Evolutionary conservation across 2,113 vertebrate species (phyloP).

Genomic region (Diphyllodes magnificus): DNA sequence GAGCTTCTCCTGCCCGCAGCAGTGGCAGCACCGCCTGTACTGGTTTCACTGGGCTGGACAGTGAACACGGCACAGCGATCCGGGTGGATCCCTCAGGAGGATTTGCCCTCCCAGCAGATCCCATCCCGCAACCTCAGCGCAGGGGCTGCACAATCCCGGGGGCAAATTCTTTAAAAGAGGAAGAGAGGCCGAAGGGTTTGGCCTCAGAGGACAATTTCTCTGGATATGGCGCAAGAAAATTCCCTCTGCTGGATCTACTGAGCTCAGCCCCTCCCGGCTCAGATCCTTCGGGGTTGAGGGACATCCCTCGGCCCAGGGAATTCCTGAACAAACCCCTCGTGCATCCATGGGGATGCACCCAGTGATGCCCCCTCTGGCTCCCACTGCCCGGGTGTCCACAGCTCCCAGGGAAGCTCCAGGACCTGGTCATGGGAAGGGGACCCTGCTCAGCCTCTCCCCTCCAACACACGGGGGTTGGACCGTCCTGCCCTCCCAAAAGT

Average conservation of each 20-base stretch:
- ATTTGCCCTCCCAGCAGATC: background rate
- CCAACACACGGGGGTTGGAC: accelerated
- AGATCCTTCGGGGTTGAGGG: accelerated
- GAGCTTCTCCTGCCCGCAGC: background rate
- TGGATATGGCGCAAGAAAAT: background rate
- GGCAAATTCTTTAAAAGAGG: background rate
- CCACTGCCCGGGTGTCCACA: background rate
- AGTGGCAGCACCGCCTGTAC: background rate
- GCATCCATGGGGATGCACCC: background rate
- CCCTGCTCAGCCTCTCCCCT: background rate
- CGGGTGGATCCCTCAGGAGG: accelerated
- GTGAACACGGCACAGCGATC: background rate
- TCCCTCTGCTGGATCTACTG: accelerated
- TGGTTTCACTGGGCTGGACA: background rate
- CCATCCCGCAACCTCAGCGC: background rate
- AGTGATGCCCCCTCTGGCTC: accelerated
- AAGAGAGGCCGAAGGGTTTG: background rate
- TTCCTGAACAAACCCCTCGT: accelerated
- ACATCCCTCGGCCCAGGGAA: no score
- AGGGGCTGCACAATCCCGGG: accelerated
- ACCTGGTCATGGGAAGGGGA: accelerated
- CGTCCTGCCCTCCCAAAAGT: accelerated
- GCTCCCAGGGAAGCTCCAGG: background rate
- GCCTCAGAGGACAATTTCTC: background rate
- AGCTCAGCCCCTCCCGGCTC: background rate